Evolutionary conservation across 1,140 invertebrate genomes (phyloP).

Genomic region (Drosophila neocordata): DNA sequence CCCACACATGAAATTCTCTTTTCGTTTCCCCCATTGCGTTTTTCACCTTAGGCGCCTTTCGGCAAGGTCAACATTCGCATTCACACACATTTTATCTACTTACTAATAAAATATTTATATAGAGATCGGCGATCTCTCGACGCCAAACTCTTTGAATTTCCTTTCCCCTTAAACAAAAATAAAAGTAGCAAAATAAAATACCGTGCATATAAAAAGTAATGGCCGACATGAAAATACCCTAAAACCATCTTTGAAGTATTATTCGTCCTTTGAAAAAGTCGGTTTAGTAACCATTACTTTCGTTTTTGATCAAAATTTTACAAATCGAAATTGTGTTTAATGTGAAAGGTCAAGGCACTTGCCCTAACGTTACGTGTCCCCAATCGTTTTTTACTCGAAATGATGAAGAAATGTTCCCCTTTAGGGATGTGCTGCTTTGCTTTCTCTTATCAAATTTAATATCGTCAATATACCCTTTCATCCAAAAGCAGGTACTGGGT

Average conservation of each 20-base stretch:
- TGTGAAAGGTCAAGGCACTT: not conserved
- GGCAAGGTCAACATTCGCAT: constrained; percentile 63
- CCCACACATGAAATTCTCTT: constrained; percentile 25
- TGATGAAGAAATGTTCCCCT: not conserved
- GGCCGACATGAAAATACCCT: not conserved
- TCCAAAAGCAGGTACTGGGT: not conserved
- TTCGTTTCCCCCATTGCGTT: constrained; percentile 35
- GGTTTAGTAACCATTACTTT: no score
- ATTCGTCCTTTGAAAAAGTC: no score
- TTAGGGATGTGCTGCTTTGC: no score
- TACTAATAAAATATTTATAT: constrained; percentile 77
- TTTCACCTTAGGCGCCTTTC: constrained; percentile 65
- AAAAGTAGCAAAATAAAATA: not conserved
- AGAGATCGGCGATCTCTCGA: constrained; percentile 50
- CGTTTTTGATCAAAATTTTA: no score
- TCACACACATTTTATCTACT: constrained; percentile 68
- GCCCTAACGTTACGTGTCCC: no score
- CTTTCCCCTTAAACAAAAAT: constrained; percentile 25
- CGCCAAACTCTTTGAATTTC: constrained; percentile 59
- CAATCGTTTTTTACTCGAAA: no score
- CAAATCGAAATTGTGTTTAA: no score
- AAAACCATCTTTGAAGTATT: no score
- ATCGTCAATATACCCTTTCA: not conserved
- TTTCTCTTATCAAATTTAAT: no score
- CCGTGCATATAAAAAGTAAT: no score